Evolutionary conservation across 1,140 invertebrate species (phyloP).

Genomic region (Mactra quadrangularis): DNA sequence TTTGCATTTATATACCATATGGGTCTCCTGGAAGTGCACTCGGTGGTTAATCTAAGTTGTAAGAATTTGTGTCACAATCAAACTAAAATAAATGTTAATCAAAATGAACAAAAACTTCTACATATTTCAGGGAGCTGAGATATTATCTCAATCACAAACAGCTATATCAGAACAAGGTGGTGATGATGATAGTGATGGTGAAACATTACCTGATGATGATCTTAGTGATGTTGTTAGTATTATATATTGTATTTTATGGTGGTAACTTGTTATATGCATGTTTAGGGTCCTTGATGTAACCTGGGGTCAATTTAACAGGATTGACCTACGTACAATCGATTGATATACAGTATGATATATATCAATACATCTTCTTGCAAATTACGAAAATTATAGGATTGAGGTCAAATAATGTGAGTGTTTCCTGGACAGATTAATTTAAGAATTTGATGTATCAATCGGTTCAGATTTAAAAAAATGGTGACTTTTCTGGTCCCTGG

Average conservation of each 20-base stretch:
- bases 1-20: no score
- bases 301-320: background rate
- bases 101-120: no score
- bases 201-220: conserved; percentile 65
- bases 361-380: background rate
- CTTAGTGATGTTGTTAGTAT: conserved; percentile 78
- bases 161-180: conserved; percentile 33
- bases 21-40: no score
- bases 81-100: no score
- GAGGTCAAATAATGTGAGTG: background rate
- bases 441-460: no score
- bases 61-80: no score
- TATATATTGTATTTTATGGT: background rate
- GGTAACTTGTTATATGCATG: background rate
- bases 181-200: conserved; percentile 63
- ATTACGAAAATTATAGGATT: background rate
- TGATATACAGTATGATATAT: background rate
- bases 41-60: no score
- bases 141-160: conserved; percentile 76
- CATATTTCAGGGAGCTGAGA: conserved; percentile 80
- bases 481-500: no score
- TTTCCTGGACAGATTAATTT: no score
- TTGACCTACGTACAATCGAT: background rate
- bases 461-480: no score
- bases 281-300: background rate